Base-by-base conservation (phyloP, 35 echinoderm and acorn worm species). In the Eucidaris tribuloides region DNA sequence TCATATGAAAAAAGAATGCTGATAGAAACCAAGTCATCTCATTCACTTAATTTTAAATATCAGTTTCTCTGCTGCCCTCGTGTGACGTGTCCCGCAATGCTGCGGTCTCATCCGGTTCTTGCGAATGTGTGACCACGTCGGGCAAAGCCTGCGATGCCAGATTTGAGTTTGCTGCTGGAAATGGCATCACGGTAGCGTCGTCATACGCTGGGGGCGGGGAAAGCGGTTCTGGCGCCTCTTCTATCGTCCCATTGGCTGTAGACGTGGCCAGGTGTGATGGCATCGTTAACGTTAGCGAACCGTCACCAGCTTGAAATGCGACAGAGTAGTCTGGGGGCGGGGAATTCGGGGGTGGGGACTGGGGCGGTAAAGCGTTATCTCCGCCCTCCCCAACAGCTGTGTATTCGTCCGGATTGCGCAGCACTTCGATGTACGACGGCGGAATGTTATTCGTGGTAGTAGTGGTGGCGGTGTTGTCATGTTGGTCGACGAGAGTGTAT, bases 181-280 rank as follows among this genome's bases (percentile, higher is more conserved):
- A 74, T 17, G n/a, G n/a, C n/a, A 74, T 20, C 20, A 36, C 22
- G 37, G 68, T 40, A 42, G 40, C 68, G 24, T 42, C 68, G 30
- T 74, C 68, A 9, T 74, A 74, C 3, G 68, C 38, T 25, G 68
- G 68, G 18, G 68, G 68, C 44, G 68, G 68, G 18, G 68, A 74
- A 24, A 74, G 37, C 1, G 68, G 68, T 41, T 74, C 38, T 33
- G 68, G 68, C 38, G 38, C 7, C 35, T 27, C 41, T 74, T 40
- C 34, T 40, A 17, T 1, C 41, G 68, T 24, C 38, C 40, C 34
- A 22, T 44, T 18, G 29, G 35, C 40, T 74, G 35, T 22, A 33
- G 18, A 25, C 22, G 2, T 17, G 68, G 33, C 29, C 2, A 40
- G 41, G 37, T 25, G 28, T 1, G 38, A 7, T 7, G 44, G 3